Evolutionary conservation across 2,797 vertebrate genomes (phyloP).

Genomic region (Otolemur crassicaudatus): DNA sequence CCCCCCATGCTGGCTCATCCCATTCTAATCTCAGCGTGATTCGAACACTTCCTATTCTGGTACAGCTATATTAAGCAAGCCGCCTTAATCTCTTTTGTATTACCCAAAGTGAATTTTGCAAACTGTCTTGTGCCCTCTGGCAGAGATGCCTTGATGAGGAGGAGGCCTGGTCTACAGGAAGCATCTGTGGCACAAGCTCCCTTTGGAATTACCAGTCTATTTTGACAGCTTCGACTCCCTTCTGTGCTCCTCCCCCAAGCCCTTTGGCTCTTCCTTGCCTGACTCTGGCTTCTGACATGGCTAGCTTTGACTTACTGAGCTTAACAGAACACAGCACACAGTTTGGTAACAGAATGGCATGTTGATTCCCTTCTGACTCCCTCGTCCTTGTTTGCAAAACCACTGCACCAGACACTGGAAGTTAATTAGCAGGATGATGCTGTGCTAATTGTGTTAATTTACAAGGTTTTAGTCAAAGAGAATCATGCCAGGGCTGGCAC

Average conservation of each 20-base stretch:
- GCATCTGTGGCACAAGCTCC: slow-evolving; percentile 86
- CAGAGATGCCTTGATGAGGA: slow-evolving; percentile 86
- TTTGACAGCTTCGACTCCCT: slow-evolving; percentile 85
- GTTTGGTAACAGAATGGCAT: slow-evolving; percentile 94
- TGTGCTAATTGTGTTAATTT: slow-evolving; percentile 99
- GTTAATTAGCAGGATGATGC: slow-evolving; percentile 99
- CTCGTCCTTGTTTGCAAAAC: slow-evolving; percentile 93
- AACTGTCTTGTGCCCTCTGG: slow-evolving; percentile 86
- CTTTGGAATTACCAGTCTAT: slow-evolving; percentile 86
- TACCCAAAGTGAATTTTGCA: slow-evolving; percentile 88
- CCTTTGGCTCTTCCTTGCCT: slow-evolving; percentile 86
- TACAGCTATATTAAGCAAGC: slow-evolving; percentile 83
- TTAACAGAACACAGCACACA: slow-evolving; percentile 87
- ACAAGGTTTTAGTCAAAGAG: slow-evolving; percentile 99
- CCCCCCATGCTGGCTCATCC: slow-evolving; percentile 58
- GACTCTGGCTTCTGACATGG: slow-evolving; percentile 88
- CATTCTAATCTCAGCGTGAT: slow-evolving; percentile 74
- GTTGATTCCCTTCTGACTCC: slow-evolving; percentile 93
- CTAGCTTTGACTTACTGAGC: slow-evolving; percentile 87
- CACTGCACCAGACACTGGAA: slow-evolving; percentile 93
- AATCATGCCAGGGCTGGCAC: slow-evolving; percentile 94
- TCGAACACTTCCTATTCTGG: slow-evolving; percentile 72
- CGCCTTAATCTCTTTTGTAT: slow-evolving; percentile 85
- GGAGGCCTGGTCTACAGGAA: slow-evolving; percentile 83
- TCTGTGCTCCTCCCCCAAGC: slow-evolving; percentile 78